Evolutionary conservation across 2,113 vertebrate genomes (phyloP).

Genomic region (Erinaceus europaeus): DNA sequence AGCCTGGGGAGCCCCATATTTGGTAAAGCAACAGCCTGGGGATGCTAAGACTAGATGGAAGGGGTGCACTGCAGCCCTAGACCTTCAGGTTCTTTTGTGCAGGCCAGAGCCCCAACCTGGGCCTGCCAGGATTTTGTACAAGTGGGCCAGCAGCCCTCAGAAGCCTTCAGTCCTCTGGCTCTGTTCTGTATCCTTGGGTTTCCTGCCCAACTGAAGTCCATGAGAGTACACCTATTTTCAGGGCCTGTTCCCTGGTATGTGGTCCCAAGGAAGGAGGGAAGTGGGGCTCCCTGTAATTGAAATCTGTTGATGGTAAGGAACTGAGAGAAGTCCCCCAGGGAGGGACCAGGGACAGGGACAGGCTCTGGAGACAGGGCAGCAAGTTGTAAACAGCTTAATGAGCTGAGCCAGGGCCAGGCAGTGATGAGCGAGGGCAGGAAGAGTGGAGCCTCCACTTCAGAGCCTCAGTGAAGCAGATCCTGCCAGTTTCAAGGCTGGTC

Average conservation of each 20-base stretch:
- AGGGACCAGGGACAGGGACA: not conserved
- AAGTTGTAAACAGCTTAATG: slow-evolving; percentile 66
- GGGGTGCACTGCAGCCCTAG: not conserved
- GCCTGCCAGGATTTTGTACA: not conserved
- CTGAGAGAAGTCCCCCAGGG: not conserved
- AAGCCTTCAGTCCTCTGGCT: not conserved
- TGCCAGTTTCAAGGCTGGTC: not conserved
- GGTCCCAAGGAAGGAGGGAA: not conserved
- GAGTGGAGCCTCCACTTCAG: not conserved
- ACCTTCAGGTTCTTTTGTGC: not conserved
- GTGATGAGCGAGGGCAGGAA: not conserved
- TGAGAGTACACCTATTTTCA: not conserved
- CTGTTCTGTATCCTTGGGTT: not conserved
- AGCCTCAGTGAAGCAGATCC: not conserved
- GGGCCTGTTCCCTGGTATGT: not conserved
- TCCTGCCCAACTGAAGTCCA: slow-evolving; percentile 25
- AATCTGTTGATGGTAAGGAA: slow-evolving; percentile 54
- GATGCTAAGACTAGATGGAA: not conserved
- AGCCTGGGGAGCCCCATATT: slow-evolving; percentile 45
- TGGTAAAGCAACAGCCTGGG: slow-evolving; percentile 45
- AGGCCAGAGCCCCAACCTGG: not conserved
- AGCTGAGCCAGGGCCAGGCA: not conserved
- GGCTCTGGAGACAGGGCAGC: not conserved
- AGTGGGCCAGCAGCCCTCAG: not conserved
- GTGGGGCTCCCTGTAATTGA: not conserved